phyloP scores from a whole-genome alignment of 2,797 vertebrate genomes.

The Vespertilio murinus region DNA sequence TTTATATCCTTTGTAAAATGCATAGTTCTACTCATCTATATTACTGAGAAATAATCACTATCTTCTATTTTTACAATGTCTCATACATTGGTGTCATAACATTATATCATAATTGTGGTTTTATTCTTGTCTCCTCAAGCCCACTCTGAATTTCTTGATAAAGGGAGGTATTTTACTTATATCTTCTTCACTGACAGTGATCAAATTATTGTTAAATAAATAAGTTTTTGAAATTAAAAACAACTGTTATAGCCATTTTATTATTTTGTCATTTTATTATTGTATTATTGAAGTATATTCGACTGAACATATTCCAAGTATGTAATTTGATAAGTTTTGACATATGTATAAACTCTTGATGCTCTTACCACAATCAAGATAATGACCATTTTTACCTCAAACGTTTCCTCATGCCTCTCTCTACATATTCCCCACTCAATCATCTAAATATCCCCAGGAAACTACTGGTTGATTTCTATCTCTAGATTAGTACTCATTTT shows the following conservation, averaged over 20 bases:
- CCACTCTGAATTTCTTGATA: neutral
- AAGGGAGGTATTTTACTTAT: neutral
- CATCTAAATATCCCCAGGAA: neutral
- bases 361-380: neutral
- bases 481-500: neutral
- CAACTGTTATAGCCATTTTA: neutral
- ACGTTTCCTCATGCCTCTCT: neutral
- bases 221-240: slow-evolving; percentile 21
- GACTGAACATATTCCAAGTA: neutral
- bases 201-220: neutral
- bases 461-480: neutral
- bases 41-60: neutral
- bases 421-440: neutral
- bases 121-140: neutral
- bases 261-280: neutral
- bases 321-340: neutral
- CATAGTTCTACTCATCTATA: neutral
- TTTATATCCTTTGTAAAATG: neutral
- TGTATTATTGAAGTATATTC: neutral
- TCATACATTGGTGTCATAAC: neutral
- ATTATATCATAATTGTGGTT: neutral
- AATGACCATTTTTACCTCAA: neutral
- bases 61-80: neutral
- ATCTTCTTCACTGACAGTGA: neutral
- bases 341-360: neutral